Base-by-base conservation (phyloP, 2,113 vertebrate genomes). In the Halichoerus grypus region DNA sequence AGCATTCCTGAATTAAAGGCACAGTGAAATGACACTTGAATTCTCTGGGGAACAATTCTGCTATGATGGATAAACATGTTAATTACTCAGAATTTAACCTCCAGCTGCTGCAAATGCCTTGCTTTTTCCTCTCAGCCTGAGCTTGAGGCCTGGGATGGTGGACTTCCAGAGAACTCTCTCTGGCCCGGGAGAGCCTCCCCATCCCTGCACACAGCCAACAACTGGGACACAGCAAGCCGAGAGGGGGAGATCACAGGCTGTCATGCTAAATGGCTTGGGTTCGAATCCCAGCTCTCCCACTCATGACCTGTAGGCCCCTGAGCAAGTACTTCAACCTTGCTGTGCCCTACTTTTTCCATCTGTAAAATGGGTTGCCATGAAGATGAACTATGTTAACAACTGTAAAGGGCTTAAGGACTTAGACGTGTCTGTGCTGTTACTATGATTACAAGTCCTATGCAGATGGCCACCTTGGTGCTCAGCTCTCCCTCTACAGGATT, bases 1-100 rank as follows among this genome's bases (percentile, higher is more conserved):
- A 84, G 36, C 15, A 0, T 95, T 72, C 61, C 83, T 31, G 67
- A 96, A 77, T 90, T 96, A 96, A 96, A 97, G 69, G 26, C 72
- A 76, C 74, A 72, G 92, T 91, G 94, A 95, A 92, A 74, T 97
- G 95, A 97, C 97, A 97, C 96, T 97, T 97, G 96, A 84, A 96
- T 97, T 97, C 98, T 96, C 97, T 33, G 12, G 97, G 96, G 97
- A 97, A 85, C 57, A 81, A 88, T 98, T 97, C 89, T 59, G 95
- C 76, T 81, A 11, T 98, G 97, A 98, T 98, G 97, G 97, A 96
- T 97, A 97, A 98, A 98, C 97, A 96, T 95, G 97, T 97, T 98
- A 97, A 97, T 98, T 97, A 96, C 97, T 97, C 86, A 92, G 96
- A 89, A 87, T 96, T 96, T 97, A 95, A 92, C 97, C 93, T 97